Evolutionary conservation across 1,140 invertebrate genomes (phyloP).

Genomic region (Spodoptera litura): DNA sequence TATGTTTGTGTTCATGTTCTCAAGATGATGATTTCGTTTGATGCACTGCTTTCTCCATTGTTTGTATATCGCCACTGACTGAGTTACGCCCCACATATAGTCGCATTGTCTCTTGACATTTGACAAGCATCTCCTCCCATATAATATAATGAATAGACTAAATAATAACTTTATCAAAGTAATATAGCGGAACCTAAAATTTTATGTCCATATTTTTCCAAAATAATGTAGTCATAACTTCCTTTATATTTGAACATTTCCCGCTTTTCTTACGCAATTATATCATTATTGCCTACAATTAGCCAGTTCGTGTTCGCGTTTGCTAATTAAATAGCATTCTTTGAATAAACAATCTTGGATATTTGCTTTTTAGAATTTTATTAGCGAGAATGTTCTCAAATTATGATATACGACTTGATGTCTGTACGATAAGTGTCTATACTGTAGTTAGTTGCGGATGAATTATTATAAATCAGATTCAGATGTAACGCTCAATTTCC

Average conservation of each 20-base stretch:
- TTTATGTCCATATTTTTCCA: not conserved
- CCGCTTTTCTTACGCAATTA: constrained; percentile 1
- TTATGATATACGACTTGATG: not conserved
- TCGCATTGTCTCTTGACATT: constrained; percentile 31
- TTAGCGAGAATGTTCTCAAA: not conserved
- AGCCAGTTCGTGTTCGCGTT: not conserved
- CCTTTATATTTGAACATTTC: not conserved
- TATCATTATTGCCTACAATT: constrained; percentile 10
- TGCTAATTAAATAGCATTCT: not conserved
- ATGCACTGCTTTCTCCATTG: constrained; percentile 55
- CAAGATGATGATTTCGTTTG: constrained; percentile 43
- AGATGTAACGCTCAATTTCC: constrained; percentile 20
- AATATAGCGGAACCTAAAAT: not conserved
- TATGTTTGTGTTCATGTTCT: constrained; percentile 19
- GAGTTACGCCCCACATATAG: constrained; percentile 32
- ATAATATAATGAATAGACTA: not conserved
- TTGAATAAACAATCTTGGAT: too few species aligned
- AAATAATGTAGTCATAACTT: not conserved
- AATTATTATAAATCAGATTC: not conserved
- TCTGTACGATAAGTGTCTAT: not conserved
- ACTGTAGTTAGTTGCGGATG: not conserved
- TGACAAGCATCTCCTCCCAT: constrained; percentile 16
- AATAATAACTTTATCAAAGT: not conserved
- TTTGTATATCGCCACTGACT: constrained; percentile 37
- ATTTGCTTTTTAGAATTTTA: not conserved